Base-by-base conservation (phyloP, 2,888 invertebrate genomes). In the Ecliptopera silaceata region DNA sequence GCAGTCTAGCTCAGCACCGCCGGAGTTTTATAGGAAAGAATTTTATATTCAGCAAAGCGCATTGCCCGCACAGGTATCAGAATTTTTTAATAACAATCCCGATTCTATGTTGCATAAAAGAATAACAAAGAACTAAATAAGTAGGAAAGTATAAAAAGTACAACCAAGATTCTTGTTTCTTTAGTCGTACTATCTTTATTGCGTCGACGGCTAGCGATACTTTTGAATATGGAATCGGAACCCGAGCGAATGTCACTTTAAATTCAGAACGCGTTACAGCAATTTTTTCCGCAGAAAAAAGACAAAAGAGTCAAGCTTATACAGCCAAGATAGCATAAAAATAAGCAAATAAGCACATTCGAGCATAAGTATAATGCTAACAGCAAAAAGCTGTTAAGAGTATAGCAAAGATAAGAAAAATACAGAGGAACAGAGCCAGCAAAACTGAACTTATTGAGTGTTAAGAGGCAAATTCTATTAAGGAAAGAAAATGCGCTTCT, bases 401-500 rank as follows among this genome's bases (percentile, higher is more conserved):
- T 58, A 57, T 15, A 56, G 56, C 53, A 53, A 45, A 59, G 55
- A 63, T 54, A 63, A 63, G 58, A 61, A 61, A 54, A 54, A 56
- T 50, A 48, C 47, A 61, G 58, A 12, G 34, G 53, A 59, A 59
- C 49, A 53, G 56, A 41, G 44, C 52, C 45, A 15, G 50, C 38
- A 53, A 56, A 51, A 57, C 31, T 55, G 50, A 60, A 60, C 48
- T 55, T 64, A 63, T 61, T 56, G 64, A 61, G 62, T 62, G 61
- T 61, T 64, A 63, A 64, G 50, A 64, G 54, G 61, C 64, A 58
- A 66, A 63, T 61, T 64, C 59, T 64, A 63, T 66, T 66, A 64
- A 55, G 53, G 48, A 54, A 49, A 34, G 45, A 62, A 62, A 64
- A 59, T 59, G 58, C 52, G 59, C 55, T 55, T 62, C 55, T 51